Base-by-base conservation (phyloP, 1,140 invertebrate genomes). In the Chrysoperla carnea region DNA sequence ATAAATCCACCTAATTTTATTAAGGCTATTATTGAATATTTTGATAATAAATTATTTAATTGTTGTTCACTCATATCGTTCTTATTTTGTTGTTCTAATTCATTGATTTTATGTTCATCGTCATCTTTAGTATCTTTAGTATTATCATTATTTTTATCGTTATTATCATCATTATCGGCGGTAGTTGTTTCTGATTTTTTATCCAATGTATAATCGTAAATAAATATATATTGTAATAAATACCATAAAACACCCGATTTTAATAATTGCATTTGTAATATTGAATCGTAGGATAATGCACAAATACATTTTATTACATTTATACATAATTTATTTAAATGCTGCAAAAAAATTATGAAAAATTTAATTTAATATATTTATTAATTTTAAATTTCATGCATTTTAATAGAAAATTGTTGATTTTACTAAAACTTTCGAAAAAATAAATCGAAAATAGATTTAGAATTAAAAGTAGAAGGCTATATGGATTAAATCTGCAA, bases 131-230 rank as follows among this genome's bases (percentile, higher is more conserved):
- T 75, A 28, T 84, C 79, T 57, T 85, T 79, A 50, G 72, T 77
- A 44, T 80, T 69, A 57, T 91, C 81, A 11, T 97, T 84, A 1
- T 93, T 94, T 42, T 92, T 88, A 67, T 99, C 95, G 43, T 23
- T 23, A 23, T 2, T 23, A 23, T 23, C 5, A 23, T 23, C 17
- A 3, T 23, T 2, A 23, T 23, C 17, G 17, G 17, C 2, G 17
- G 17, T 23, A 5, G 17, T 23, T 23, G 17, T 23, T 23, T 23
- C 17, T 23, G 17, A 23, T 23, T 23, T 2, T 23, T 23, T 2
- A 23, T 96, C 88, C 43, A 99, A 66, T 0, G 96, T 99, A 60
- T 86, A 99, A 67, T 99, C 96, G 59, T 97, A 99, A 37, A 82
- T 80, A 60, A 99, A 95, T 55, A 92, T 78, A 52, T 87, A 87